Evolutionary conservation across 2,113 vertebrate genomes (phyloP).

Genomic region (Tauraco erythrolophus): DNA sequence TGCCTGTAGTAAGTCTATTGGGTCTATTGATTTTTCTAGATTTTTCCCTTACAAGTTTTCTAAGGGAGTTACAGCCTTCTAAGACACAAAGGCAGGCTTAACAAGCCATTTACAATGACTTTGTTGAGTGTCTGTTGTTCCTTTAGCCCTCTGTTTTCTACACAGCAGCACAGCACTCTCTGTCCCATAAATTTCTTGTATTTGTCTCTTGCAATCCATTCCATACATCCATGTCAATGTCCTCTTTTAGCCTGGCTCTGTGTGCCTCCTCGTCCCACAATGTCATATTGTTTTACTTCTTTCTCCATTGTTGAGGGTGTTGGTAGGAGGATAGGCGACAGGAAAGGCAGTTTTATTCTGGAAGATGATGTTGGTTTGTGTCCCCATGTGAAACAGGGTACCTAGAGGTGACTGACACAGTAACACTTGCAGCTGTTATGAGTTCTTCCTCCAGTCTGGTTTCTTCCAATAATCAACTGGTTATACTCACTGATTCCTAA

Average conservation of each 20-base stretch:
- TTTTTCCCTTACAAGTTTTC: neutral
- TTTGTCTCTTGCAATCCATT: neutral
- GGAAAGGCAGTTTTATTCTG: neutral
- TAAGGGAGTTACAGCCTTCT: too few relatives aligned
- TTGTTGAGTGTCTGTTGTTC: neutral
- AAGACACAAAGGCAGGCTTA: neutral
- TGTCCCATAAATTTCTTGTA: neutral
- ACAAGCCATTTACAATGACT: neutral
- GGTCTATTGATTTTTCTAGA: neutral
- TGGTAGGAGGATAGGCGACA: neutral
- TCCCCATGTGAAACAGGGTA: neutral
- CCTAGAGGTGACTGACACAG: neutral
- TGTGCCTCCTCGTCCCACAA: neutral
- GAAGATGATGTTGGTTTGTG: neutral
- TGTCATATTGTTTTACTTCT: neutral
- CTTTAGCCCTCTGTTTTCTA: neutral
- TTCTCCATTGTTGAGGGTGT: neutral
- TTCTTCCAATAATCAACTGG: neutral
- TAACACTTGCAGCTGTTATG: neutral
- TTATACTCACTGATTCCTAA: neutral
- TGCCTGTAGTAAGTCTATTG: neutral
- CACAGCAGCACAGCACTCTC: rapidly evolving
- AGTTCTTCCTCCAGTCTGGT: neutral
- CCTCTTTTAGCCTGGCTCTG: neutral
- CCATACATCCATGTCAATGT: neutral